Evolutionary conservation across 1,140 invertebrate genomes (phyloP).

Genomic region (Chelonus insularis): DNA sequence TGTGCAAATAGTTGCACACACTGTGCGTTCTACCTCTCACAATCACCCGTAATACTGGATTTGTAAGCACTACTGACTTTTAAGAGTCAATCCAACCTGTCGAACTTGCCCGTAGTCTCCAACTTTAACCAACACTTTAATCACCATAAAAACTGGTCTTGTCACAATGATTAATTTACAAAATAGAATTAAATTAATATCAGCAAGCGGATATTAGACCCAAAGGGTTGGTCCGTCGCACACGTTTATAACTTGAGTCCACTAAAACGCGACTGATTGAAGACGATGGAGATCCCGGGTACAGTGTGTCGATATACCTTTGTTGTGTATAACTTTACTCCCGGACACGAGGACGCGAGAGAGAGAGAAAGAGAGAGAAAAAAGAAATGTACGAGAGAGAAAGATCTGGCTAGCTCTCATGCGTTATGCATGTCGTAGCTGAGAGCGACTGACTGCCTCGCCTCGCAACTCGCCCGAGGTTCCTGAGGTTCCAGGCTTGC

Average conservation of each 20-base stretch:
- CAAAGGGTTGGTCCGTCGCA: background rate
- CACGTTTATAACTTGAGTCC: background rate
- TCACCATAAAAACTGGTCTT: no score
- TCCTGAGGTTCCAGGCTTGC: slow-evolving; percentile 42
- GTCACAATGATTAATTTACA: no score
- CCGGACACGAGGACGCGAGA: background rate
- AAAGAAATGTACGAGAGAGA: slow-evolving; percentile 32
- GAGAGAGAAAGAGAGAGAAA: slow-evolving; percentile 27
- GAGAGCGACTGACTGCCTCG: slow-evolving; percentile 61
- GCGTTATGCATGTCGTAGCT: slow-evolving; percentile 65
- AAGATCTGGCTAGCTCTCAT: slow-evolving; percentile 59
- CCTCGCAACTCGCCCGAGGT: slow-evolving; percentile 56
- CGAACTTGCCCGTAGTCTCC: no score
- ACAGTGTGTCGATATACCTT: background rate
- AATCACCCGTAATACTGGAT: background rate
- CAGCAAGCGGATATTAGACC: no score
- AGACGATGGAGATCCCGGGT: background rate
- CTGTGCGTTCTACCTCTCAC: background rate
- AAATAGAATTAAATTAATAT: no score
- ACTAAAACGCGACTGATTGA: slow-evolving; percentile 9
- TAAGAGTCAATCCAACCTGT: no score
- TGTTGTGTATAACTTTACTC: slow-evolving; percentile 3
- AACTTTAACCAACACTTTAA: no score
- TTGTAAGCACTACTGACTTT: background rate
- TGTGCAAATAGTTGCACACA: background rate